Percentiles rank a stretch among this genome's conserved stretches.
Evolutionary conservation across 2,888 invertebrate genomes (phyloP).

Genomic region (Dryadula phaetusa): DNA sequence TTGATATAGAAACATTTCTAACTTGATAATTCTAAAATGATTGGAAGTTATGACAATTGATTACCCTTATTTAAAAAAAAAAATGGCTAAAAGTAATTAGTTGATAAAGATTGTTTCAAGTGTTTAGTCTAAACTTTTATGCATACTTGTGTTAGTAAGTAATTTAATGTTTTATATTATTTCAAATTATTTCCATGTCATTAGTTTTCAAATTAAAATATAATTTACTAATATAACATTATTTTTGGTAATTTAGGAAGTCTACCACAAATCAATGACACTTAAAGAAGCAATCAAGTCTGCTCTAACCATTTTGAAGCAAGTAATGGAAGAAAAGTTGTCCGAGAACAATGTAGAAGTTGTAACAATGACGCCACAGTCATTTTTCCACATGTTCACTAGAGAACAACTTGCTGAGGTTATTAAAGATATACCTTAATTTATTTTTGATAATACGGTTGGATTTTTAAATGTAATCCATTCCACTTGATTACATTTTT

Average conservation of each 20-base stretch:
- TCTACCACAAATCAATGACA: constrained; percentile 94
- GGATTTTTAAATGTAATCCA: constrained; percentile 16
- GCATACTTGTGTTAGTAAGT: too few species aligned
- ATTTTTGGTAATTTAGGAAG: constrained; percentile 76
- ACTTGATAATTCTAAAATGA: too few species aligned
- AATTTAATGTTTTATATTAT: too few species aligned
- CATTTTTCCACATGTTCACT: constrained; percentile 94
- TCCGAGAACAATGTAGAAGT: constrained; percentile 99
- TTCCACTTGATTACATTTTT: neutral
- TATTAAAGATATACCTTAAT: constrained; percentile 89
- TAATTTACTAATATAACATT: too few species aligned
- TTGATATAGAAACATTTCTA: too few species aligned
- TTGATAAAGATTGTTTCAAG: too few species aligned
- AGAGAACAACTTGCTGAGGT: constrained; percentile 96
- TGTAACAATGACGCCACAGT: constrained; percentile 94
- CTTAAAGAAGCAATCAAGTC: constrained; percentile 96
- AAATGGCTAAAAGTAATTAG: too few species aligned
- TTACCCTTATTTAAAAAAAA: too few species aligned
- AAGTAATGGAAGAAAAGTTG: constrained; percentile 99
- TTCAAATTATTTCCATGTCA: neutral
- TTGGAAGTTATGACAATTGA: too few species aligned
- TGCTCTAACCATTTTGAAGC: constrained; percentile 96
- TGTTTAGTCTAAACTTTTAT: too few species aligned
- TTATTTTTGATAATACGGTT: constrained; percentile 31
- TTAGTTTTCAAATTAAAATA: too few species aligned